Percentiles rank a stretch among this genome's conserved stretches.
phyloP scores from a whole-genome alignment of 2,797 vertebrate genomes.

The Phoxinus dragarum region DNA sequence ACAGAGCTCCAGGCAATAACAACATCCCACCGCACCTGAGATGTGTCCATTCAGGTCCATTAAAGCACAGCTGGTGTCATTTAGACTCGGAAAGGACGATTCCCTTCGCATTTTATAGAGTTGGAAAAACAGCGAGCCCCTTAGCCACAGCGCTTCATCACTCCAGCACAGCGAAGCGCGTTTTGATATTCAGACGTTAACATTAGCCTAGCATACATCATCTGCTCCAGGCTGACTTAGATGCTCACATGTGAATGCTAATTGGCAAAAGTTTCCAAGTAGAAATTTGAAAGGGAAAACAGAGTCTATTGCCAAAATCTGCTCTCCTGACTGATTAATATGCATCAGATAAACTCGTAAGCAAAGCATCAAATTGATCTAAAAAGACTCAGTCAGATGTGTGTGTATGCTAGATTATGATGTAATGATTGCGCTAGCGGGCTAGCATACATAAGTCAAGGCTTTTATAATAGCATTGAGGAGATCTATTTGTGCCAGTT shows the following conservation, averaged over 20 bases:
- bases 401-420: conserved; percentile 25
- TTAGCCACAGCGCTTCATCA: conserved; percentile 26
- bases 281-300: conserved; percentile 34
- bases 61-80: conserved; percentile 52
- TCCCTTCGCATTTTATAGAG: conserved; percentile 26
- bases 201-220: conserved; percentile 24
- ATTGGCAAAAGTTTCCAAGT: conserved; percentile 9
- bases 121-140: conserved; percentile 31
- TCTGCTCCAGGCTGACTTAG: conserved; percentile 29
- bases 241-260: conserved; percentile 7
- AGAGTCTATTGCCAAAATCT: conserved; percentile 23
- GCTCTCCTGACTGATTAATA: conserved; percentile 21
- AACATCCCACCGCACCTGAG: conserved; percentile 39
- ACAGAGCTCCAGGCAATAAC: conserved; percentile 40
- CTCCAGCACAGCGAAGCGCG: background rate
- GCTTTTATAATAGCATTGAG: conserved; percentile 19
- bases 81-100: conserved; percentile 38
- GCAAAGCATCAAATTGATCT: conserved; percentile 1
- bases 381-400: conserved; percentile 5
- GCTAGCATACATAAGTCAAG: conserved; percentile 3
- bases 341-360: conserved; percentile 20
- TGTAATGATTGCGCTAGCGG: conserved; percentile 11
- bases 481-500: conserved; percentile 35
- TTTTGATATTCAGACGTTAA: conserved; percentile 15
- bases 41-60: conserved; percentile 54